Base-by-base conservation (phyloP, 2,113 vertebrate genomes). In the Chloropsis cyanopogon region DNA sequence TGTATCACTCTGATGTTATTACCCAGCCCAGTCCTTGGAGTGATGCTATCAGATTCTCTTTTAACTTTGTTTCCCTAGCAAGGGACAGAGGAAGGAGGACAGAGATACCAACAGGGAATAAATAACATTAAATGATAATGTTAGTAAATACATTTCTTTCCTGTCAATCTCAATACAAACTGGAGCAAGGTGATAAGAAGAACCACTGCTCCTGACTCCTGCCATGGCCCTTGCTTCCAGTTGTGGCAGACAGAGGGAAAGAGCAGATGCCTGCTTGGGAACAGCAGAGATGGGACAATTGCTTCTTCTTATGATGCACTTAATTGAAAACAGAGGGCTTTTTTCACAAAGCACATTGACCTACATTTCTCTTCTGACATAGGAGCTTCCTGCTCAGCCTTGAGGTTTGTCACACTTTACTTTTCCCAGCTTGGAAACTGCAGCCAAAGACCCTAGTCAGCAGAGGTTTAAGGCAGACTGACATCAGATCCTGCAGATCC, bases 121-220 rank as follows among this genome's bases (percentile, higher is more conserved):
- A 93, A 94, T 86, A 95, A 88, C 28, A 44, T 59, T 39, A 41
- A 86, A 88, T 33, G 12, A 56, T 66, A 6, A 26, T 84, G 65
- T 71, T 89, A 96, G 81, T 92, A 96, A 95, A 95, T 93, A 56
- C 28, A 60, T 89, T 93, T 86, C 17, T 93, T 93, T 85, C 96
- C 93, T 95, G 69, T 57, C 52, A 60, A 44, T 81, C 60, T 64
- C 69, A 81, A 10, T 33, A 69, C 72, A 71, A 84, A 89, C 82
- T 90, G 92, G 56, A 83, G 31, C 49, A 57, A 83, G 37, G 53
- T 3, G 82, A 92, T 95, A 94, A 92, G 87, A 18, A 76, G 33
- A 88, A n/a, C 33, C 39, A 35, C 47, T 44, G 14, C 50, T 64
- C n/a, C 57, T 57, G 46, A 21, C 13, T 77, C 50, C 82, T 81